A percentile compares a stretch with the other conserved stretches of the same genome.
Conservation (phyloP, 2,113 vertebrate genomes). For the Apteryx owenii region DNA sequence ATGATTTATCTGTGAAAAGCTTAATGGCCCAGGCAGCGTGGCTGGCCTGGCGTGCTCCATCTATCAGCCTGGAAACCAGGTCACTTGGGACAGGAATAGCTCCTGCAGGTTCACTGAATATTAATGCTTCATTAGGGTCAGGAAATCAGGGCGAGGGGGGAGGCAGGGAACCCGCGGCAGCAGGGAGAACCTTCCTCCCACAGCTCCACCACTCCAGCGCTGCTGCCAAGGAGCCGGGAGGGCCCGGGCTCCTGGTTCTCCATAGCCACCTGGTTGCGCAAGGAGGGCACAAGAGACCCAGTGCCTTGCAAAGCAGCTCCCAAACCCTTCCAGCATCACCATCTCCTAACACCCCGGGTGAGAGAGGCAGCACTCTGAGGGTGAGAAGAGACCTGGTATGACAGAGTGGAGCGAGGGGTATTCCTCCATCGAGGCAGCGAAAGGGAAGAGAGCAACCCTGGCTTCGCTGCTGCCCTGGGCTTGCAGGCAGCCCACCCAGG, state of each 20-base stretch:
- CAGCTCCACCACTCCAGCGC: background rate
- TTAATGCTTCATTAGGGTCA: constrained; percentile 67
- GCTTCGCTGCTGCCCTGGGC: too few species aligned
- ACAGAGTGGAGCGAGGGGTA: background rate
- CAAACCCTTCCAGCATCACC: background rate
- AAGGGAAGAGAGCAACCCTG: background rate
- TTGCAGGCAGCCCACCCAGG: too few species aligned
- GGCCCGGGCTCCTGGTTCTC: background rate
- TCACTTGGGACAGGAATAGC: constrained; percentile 70
- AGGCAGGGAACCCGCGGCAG: background rate
- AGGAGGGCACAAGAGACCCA: background rate
- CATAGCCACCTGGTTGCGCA: background rate
- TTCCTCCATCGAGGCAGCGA: background rate
- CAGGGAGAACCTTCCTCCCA: background rate
- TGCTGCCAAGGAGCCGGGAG: accelerated
- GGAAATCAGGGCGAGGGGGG: constrained; percentile 34
- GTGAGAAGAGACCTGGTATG: background rate
- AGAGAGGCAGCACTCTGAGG: too few species aligned
- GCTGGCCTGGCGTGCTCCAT: background rate
- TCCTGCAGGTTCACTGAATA: constrained; percentile 68
- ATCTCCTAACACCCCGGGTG: too few species aligned
- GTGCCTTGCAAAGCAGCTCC: background rate
- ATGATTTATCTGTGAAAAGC: background rate
- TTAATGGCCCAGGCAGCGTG: constrained; percentile 6
- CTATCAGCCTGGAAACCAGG: constrained; percentile 71